Percentiles rank a stretch among this genome's conserved stretches.
Evolutionary conservation across 2,113 vertebrate genomes (phyloP).

Genomic region (Gnathonemus echidnorhynchus): DNA sequence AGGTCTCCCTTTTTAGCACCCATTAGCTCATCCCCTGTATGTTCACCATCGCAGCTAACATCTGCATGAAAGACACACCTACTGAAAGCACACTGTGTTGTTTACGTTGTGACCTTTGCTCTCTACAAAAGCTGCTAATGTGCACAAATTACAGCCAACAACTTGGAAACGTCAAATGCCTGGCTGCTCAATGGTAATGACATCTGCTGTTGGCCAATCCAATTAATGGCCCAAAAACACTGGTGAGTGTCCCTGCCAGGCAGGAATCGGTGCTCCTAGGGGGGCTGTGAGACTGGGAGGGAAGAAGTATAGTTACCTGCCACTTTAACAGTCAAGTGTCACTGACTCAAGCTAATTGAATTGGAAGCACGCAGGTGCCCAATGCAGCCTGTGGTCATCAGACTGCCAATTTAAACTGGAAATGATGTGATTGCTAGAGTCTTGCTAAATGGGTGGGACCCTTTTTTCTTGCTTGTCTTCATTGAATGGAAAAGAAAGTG

Average conservation of each 20-base stretch:
- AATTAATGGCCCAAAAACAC: conserved; percentile 63
- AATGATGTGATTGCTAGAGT: conserved; percentile 67
- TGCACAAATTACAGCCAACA: conserved; percentile 75
- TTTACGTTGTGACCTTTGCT: conserved; percentile 79
- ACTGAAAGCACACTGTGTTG: conserved; percentile 45
- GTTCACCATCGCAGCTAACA: not conserved
- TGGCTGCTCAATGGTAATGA: conserved; percentile 71
- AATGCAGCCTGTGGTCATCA: conserved; percentile 67
- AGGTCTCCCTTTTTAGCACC: not conserved
- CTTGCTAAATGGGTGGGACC: conserved; percentile 64
- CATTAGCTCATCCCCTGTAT: not conserved
- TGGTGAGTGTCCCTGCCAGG: conserved; percentile 67
- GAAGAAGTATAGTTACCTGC: conserved; percentile 69
- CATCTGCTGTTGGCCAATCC: conserved; percentile 79
- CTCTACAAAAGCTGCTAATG: conserved; percentile 76
- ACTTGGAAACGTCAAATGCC: conserved; percentile 78
- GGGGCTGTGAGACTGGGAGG: conserved; percentile 63
- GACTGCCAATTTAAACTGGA: conserved; percentile 62
- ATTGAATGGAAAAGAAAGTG: not conserved
- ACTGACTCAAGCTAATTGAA: conserved; percentile 77
- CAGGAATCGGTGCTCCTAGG: conserved; percentile 34
- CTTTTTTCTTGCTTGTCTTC: conserved; percentile 12
- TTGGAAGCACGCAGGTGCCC: conserved; percentile 69
- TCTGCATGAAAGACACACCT: conserved; percentile 21
- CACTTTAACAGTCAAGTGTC: conserved; percentile 77